Conservation (phyloP, 23 tunicate genomes). For the Aplidium turbinatum region DNA sequence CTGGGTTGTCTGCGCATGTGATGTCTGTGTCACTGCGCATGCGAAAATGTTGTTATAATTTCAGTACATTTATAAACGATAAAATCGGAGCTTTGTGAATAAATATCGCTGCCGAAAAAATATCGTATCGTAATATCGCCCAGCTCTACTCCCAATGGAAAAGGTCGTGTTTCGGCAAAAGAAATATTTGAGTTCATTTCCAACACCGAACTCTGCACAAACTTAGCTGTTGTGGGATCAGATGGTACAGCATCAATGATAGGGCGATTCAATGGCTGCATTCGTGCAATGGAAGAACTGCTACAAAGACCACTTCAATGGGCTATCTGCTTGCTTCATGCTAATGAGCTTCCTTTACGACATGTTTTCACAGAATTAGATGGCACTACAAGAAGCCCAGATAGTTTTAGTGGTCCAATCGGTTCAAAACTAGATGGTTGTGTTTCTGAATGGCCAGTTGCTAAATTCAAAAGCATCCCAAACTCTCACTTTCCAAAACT, state of each 20-base stretch:
- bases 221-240: conserved; percentile 17
- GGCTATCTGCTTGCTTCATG: conserved; percentile 28
- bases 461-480: conserved; percentile 27
- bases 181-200: conserved; percentile 21
- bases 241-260: conserved; percentile 39
- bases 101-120: no score
- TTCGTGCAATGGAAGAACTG: conserved; percentile 5
- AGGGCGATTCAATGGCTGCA: conserved; percentile 29
- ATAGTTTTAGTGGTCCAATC: conserved; percentile 29
- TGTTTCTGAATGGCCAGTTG: conserved; percentile 32
- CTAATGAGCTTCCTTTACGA: conserved; percentile 31
- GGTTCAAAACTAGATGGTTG: conserved; percentile 30
- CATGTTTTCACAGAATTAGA: conserved; percentile 33
- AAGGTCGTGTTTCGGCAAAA: conserved; percentile 24
- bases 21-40: no score
- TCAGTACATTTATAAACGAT: no score
- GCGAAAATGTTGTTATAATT: no score
- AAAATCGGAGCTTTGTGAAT: no score
- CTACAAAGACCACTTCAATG: conserved; percentile 27
- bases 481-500: conserved; percentile 22
- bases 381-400: conserved; percentile 33
- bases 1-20: no score
- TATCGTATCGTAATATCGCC: no score
- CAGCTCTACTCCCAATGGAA: no score
- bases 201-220: conserved; percentile 17